These are phyloP conservation scores for Macroramphosus scolopax DNA, from an alignment of 2,797 vertebrate genomes.

Conservation along the genomic window DNA sequence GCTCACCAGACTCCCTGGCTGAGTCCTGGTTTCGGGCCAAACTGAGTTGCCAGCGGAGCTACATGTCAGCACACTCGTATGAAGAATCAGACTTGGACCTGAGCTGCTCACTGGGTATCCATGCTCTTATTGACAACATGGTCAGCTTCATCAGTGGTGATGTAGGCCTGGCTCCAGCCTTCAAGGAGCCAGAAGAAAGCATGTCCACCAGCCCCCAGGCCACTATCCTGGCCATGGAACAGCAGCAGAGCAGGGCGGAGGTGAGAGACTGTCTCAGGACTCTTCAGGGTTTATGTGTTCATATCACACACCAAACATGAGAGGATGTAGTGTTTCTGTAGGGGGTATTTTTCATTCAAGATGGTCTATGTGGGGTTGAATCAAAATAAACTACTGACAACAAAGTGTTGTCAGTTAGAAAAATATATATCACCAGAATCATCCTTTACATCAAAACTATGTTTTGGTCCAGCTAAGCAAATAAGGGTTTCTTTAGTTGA, in stretches of 20 bases:
- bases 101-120: slow-evolving; percentile 85
- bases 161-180: slow-evolving; percentile 87
- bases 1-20: slow-evolving; percentile 79
- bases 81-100: slow-evolving; percentile 89
- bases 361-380: too few species aligned
- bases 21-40: slow-evolving; percentile 91
- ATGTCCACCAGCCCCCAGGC: slow-evolving; percentile 96
- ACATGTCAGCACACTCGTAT: slow-evolving; percentile 81
- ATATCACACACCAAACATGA: neutral
- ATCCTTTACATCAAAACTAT: too few species aligned
- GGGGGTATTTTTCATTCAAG: too few species aligned
- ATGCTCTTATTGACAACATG: slow-evolving; percentile 93
- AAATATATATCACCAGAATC: too few species aligned
- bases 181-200: slow-evolving; percentile 94
- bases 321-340: too few species aligned
- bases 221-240: slow-evolving; percentile 91
- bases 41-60: slow-evolving; percentile 84
- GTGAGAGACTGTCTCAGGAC: slow-evolving; percentile 70
- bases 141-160: slow-evolving; percentile 95
- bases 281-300: neutral
- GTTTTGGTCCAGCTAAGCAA: too few species aligned
- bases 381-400: too few species aligned
- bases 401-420: too few species aligned
- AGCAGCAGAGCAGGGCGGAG: slow-evolving; percentile 94
- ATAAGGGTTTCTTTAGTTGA: too few species aligned